A percentile compares a stretch with the other conserved stretches of the same genome.
These are phyloP conservation scores for Myotis findleyi DNA, from an alignment of 2,797 vertebrate species.

Conservation along the genomic window DNA sequence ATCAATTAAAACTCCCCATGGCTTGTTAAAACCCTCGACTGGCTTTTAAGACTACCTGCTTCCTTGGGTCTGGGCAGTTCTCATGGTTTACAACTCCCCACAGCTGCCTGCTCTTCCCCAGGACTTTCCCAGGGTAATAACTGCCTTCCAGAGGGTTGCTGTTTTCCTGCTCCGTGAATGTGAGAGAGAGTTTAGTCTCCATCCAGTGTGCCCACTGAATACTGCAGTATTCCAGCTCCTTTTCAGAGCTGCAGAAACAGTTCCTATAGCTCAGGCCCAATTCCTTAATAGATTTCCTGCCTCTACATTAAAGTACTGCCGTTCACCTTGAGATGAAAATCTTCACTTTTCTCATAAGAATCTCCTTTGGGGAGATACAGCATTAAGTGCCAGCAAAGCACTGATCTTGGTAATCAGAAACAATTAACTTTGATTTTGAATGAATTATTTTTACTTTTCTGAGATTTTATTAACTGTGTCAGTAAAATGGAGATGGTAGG, in stretches of 20 bases:
- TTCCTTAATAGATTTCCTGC: background rate
- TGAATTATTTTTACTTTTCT: background rate
- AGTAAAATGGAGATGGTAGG: background rate
- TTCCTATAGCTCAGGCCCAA: background rate
- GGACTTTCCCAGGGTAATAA: conserved; percentile 16
- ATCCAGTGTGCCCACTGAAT: background rate
- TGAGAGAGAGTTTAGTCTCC: background rate
- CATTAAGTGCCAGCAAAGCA: background rate
- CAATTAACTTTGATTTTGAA: background rate
- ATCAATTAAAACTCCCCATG: conserved; percentile 15
- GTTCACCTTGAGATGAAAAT: background rate
- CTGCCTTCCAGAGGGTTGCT: background rate
- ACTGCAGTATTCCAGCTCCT: background rate
- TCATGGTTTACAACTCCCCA: conserved; percentile 31
- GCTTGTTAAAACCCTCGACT: conserved; percentile 54
- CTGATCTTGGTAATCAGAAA: background rate
- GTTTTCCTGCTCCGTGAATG: background rate
- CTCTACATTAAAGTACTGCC: background rate
- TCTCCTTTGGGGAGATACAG: background rate
- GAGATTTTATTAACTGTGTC: background rate
- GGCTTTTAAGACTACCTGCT: conserved; percentile 53
- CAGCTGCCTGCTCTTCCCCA: conserved; percentile 10
- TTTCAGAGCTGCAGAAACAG: background rate
- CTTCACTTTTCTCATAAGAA: conserved; percentile 7
- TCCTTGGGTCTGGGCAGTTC: conserved; percentile 23